These are phyloP conservation scores for Metallyticus violacea DNA, from an alignment of 2,888 invertebrate species.

Conservation along the genomic window DNA sequence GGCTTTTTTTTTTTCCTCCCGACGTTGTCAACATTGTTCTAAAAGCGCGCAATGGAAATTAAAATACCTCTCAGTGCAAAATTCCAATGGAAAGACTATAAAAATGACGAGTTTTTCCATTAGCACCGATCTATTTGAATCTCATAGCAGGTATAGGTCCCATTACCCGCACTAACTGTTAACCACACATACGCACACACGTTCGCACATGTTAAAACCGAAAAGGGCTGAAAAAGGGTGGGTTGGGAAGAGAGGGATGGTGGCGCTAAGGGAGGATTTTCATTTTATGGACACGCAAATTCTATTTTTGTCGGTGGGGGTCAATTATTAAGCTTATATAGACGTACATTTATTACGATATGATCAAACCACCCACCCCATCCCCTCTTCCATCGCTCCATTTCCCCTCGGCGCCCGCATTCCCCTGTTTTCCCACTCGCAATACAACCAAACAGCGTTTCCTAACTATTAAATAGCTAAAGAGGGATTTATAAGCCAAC, in stretches of 20 bases:
- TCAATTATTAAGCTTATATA: constrained; percentile 21
- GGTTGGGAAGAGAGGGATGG: background rate
- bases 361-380: constrained; percentile 2
- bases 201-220: constrained; percentile 1
- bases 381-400: background rate
- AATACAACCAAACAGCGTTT: constrained; percentile 12
- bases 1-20: background rate
- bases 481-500: constrained; percentile 20
- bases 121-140: constrained; percentile 8
- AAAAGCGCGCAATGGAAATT: background rate
- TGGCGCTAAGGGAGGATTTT: background rate
- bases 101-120: constrained; percentile 2
- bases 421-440: background rate
- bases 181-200: background rate
- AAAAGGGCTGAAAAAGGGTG: background rate
- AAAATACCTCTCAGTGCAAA: background rate
- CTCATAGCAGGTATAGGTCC: background rate
- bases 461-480: constrained; percentile 17
- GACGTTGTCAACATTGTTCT: background rate
- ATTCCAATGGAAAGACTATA: constrained; percentile 1
- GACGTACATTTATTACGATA: constrained; percentile 21
- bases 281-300: constrained; percentile 21
- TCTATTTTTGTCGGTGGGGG: constrained; percentile 21
- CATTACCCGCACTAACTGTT: background rate
- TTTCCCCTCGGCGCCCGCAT: no score